These are phyloP conservation scores for Agrypnia vestita DNA, from an alignment of 1,140 invertebrate species.

Conservation along the genomic window DNA sequence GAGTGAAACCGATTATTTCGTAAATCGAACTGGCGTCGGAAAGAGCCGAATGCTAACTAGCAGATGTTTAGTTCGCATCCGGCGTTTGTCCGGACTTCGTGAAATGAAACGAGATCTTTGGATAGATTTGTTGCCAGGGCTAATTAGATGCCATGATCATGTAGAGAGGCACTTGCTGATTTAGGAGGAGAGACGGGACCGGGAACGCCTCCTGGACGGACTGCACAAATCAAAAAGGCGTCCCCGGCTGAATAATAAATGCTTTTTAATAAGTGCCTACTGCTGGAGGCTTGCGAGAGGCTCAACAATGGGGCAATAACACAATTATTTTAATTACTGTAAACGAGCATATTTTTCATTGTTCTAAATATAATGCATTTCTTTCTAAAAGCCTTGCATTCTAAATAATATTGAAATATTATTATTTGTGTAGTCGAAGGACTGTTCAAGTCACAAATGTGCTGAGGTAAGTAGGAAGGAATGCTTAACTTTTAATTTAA, in stretches of 20 bases:
- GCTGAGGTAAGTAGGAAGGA: too few species aligned
- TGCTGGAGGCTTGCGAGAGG: background rate
- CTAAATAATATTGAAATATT: too few species aligned
- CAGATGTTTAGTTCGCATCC: slow-evolving; percentile 44
- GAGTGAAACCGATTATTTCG: slow-evolving; percentile 48
- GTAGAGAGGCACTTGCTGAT: background rate
- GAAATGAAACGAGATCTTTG: slow-evolving; percentile 56
- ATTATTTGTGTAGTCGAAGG: too few species aligned
- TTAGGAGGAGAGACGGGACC: background rate
- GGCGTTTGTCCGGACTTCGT: slow-evolving; percentile 55
- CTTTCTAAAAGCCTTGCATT: too few species aligned
- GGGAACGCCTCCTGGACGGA: slow-evolving; percentile 9
- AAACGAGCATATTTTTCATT: too few species aligned
- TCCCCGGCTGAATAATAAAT: slow-evolving; percentile 11
- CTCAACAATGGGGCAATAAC: too few species aligned
- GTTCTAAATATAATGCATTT: too few species aligned
- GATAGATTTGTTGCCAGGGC: slow-evolving; percentile 25
- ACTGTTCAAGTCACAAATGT: too few species aligned
- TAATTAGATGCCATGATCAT: slow-evolving; percentile 49
- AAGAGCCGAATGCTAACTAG: slow-evolving; percentile 37
- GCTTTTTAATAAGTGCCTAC: background rate
- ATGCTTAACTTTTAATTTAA: too few species aligned
- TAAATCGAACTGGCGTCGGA: slow-evolving; percentile 35
- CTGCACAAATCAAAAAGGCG: background rate
- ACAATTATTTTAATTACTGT: too few species aligned